These are phyloP conservation scores for Micromussa lordhowensis DNA, from an alignment of 92 coral and sea anemone genomes.

Conservation along the genomic window DNA sequence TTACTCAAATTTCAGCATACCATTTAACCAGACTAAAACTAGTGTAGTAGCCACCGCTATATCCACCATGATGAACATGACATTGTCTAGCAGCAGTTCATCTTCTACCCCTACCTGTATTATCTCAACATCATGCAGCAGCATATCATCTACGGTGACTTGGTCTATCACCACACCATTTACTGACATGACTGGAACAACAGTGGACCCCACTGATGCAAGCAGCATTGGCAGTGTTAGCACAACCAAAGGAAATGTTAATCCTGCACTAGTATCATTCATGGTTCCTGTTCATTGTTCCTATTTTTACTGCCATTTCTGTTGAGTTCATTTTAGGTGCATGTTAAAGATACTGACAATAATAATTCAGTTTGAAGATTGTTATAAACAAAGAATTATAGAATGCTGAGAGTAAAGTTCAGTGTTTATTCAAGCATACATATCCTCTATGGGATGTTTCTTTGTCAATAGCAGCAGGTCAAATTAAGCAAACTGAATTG, in stretches of 20 bases:
- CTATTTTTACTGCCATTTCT: no score
- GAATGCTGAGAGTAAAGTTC: no score
- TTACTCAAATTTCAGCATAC: conserved; percentile 38
- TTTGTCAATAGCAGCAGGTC: no score
- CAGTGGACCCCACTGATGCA: conserved; percentile 17
- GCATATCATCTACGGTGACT: conserved; percentile 18
- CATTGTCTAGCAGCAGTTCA: conserved; percentile 15
- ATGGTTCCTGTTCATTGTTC: no score
- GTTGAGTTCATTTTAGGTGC: no score
- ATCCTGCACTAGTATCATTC: background rate
- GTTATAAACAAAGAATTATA: no score
- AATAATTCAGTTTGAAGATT: no score
- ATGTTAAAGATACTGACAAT: no score
- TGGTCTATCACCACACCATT: conserved; percentile 14
- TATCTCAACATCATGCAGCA: conserved; percentile 10
- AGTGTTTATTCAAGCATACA: no score
- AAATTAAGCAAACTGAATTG: no score
- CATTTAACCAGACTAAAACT: conserved; percentile 15
- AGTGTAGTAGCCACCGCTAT: background rate
- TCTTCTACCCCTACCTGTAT: background rate
- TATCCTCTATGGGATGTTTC: no score
- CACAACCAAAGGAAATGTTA: conserved; percentile 19
- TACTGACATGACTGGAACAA: background rate
- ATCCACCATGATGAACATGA: background rate
- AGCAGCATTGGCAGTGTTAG: background rate